A percentile compares a stretch with the other conserved stretches of the same genome.
These are phyloP conservation scores for Olivierus martensii DNA, from an alignment of 1,140 invertebrate species.

Conservation along the genomic window DNA sequence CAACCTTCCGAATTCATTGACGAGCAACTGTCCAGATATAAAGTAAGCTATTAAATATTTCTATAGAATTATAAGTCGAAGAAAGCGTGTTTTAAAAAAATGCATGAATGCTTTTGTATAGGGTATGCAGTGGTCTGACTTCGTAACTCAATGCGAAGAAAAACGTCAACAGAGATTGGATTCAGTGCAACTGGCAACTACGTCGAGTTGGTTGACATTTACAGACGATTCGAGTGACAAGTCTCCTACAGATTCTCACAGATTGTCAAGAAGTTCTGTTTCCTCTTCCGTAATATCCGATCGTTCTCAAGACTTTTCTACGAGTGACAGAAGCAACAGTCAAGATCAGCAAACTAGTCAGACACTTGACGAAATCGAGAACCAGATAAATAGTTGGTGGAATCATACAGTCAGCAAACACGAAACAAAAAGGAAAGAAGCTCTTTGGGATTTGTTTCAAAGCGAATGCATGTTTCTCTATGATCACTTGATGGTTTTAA, in stretches of 20 bases:
- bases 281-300: too few relatives aligned
- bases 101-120: too few relatives aligned
- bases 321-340: too few relatives aligned
- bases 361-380: conserved; percentile 12
- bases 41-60: conserved; percentile 27
- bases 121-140: conserved; percentile 14
- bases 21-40: conserved; percentile 41
- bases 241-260: neutral
- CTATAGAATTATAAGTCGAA: too few relatives aligned
- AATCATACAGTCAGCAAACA: conserved; percentile 10
- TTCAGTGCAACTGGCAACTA: neutral
- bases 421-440: conserved; percentile 31
- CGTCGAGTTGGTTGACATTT: neutral
- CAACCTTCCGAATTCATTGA: conserved; percentile 43
- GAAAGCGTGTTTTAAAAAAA: too few relatives aligned
- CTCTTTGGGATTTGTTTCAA: conserved; percentile 56
- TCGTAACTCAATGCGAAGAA: conserved; percentile 8
- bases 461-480: conserved; percentile 50
- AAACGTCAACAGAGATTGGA: neutral
- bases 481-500: conserved; percentile 54
- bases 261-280: neutral
- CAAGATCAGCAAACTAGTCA: neutral
- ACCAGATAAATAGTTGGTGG: conserved; percentile 10
- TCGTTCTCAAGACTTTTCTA: too few relatives aligned
- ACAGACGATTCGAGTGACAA: neutral